These are phyloP conservation scores for Saccopteryx bilineata DNA, from an alignment of 2,113 vertebrate genomes.

Conservation along the genomic window DNA sequence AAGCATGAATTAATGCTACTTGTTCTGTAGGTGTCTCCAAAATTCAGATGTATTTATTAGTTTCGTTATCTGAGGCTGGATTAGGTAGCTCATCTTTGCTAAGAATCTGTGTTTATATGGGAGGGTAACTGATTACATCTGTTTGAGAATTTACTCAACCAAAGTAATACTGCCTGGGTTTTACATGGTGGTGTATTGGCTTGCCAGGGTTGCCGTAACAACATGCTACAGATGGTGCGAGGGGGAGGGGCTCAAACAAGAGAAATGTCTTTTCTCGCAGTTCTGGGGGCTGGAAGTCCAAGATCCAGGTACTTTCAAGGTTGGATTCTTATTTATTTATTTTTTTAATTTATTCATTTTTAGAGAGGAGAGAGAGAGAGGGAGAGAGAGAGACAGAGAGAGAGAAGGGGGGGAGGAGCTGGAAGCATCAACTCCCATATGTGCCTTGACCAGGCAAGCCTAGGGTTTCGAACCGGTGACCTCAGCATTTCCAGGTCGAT, in stretches of 20 bases:
- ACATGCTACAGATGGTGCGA: background rate
- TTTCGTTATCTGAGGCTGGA: conserved; percentile 34
- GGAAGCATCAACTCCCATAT: no score
- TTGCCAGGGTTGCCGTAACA: background rate
- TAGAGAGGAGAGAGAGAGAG: no score
- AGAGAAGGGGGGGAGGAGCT: no score
- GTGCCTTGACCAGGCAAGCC: no score
- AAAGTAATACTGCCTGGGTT: background rate
- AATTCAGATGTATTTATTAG: conserved; percentile 66
- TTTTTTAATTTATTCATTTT: no score
- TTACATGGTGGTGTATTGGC: background rate
- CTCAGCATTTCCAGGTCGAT: no score
- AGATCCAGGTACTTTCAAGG: background rate
- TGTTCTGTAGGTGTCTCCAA: conserved; percentile 54
- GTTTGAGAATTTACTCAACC: conserved; percentile 2
- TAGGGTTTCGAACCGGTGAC: no score
- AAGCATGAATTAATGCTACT: conserved; percentile 48
- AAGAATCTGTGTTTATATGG: conserved; percentile 40
- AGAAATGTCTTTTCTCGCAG: background rate
- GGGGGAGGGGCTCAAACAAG: background rate
- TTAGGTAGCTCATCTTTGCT: conserved; percentile 40
- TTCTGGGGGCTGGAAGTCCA: background rate
- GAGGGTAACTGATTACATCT: background rate
- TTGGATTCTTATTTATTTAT: background rate
- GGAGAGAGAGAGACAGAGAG: no score